These are phyloP conservation scores for Microcebus murinus DNA, from an alignment of 2,113 vertebrate species.

Conservation along the genomic window DNA sequence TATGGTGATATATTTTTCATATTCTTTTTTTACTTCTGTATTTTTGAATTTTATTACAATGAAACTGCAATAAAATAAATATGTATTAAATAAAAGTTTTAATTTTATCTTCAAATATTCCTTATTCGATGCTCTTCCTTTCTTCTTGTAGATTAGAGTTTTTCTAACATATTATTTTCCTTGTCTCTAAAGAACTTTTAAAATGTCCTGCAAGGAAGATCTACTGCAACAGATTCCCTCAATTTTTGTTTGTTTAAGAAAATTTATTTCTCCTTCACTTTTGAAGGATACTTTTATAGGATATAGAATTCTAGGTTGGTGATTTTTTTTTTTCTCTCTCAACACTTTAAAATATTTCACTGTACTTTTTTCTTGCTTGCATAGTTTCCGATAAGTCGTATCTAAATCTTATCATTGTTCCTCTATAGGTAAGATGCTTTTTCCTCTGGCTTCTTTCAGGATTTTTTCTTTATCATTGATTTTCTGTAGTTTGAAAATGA, in stretches of 20 bases:
- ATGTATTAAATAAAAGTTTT: background rate
- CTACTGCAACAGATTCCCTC: background rate
- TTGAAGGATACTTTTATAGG: background rate
- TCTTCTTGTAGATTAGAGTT: background rate
- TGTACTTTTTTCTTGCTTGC: background rate
- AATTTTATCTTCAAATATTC: background rate
- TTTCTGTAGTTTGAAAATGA: background rate
- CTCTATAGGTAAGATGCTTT: background rate
- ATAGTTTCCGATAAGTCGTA: background rate
- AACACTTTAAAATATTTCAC: background rate
- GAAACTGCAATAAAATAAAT: background rate
- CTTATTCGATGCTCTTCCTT: background rate
- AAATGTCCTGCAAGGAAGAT: background rate
- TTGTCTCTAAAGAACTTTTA: background rate
- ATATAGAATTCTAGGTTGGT: background rate
- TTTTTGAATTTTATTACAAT: background rate
- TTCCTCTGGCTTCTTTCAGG: background rate
- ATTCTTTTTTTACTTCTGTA: background rate
- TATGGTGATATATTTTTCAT: background rate
- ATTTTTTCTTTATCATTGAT: background rate
- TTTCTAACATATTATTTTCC: background rate
- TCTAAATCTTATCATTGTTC: background rate
- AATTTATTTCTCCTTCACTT: background rate
- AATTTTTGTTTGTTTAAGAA: background rate
- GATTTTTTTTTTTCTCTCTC: no score